Conservation (phyloP, 1,140 invertebrate species). For the Panagrolaimus sp. region DNA sequence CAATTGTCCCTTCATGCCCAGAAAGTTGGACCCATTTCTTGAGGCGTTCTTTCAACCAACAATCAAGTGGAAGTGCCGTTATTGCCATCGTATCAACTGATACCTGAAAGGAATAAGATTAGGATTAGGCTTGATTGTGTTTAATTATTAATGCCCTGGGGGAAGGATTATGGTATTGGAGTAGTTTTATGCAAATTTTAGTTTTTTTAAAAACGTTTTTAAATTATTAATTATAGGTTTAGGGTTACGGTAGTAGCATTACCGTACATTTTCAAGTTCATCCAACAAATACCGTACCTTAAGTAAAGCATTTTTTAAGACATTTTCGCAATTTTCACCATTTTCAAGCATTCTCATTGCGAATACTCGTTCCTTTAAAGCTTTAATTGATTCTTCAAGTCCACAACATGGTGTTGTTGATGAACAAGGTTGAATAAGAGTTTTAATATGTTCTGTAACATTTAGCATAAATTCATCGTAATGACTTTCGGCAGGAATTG, state of each 20-base stretch:
- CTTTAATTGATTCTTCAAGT: neutral
- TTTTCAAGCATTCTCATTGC: neutral
- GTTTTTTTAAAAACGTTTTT: no score
- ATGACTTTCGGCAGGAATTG: no score
- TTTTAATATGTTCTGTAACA: no score
- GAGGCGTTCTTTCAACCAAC: constrained; percentile 72
- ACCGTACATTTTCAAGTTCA: no score
- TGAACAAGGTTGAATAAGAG: neutral
- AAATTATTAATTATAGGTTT: no score
- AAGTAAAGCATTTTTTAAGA: constrained; percentile 14
- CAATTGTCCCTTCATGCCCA: constrained; percentile 70
- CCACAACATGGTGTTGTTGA: constrained; percentile 3
- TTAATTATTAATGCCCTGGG: no score
- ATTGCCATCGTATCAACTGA: constrained; percentile 74
- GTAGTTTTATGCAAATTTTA: no score
- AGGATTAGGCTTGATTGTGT: no score
- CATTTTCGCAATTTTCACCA: constrained; percentile 2
- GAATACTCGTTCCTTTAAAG: neutral
- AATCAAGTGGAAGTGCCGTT: constrained; percentile 80
- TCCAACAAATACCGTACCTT: neutral
- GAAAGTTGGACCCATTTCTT: constrained; percentile 83
- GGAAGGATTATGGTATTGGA: no score
- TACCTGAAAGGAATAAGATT: constrained; percentile 40
- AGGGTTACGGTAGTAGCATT: no score
- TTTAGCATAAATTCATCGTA: no score